Base-by-base conservation (phyloP, 2,797 vertebrate species). In the Enteromius paludinosus region DNA sequence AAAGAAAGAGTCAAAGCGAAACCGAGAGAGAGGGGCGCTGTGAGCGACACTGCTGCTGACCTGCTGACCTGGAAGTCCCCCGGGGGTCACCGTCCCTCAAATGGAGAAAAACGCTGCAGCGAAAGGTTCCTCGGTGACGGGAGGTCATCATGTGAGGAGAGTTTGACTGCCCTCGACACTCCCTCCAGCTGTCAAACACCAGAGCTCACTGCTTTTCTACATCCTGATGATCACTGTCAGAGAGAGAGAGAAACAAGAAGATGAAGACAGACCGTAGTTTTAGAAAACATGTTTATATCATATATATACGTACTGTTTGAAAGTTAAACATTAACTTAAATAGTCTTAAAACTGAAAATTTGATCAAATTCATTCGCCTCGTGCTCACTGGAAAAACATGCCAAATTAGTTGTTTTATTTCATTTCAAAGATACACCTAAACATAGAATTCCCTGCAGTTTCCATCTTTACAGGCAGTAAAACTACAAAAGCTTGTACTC, bases 161-260 rank as follows among this genome's bases (percentile, higher is more conserved):
- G 75, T 64, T 45, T 49, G 38, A 47, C 47, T 62, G 69, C 43
- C 79, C 59, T 81, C 20, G 35, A 28, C 23, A 4, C 56, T 52
- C 79, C 73, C 78, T 80, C 52, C 70, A 74, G 45, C 69, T 81
- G 69, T 81, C 79, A 72, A 45, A 49, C 54, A 4, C 56, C 61
- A 64, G 17, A n/a, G 38, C 38, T 52, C 43, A 4, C 59, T 52
- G 20, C 43, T 72, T 18, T 49, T 35, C 23, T 5, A 30, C 20
- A 18, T 45, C 35, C 35, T 0, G 68, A 14, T 3, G 54, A 45
- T n/a, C 49, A 9, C 68, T 47, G 12, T 61, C 54, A 47, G 38
- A 45, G 28, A 56, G n/a, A 68, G 33, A 52, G 15, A 25, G 45
- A 9, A 5, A 5, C 20, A 61, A 20, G 17, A 38, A 38, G 9